A percentile compares a stretch with the other conserved stretches of the same genome.
Conservation (phyloP, 1,140 invertebrate genomes). For the Aphelenchoides fujianensis region DNA sequence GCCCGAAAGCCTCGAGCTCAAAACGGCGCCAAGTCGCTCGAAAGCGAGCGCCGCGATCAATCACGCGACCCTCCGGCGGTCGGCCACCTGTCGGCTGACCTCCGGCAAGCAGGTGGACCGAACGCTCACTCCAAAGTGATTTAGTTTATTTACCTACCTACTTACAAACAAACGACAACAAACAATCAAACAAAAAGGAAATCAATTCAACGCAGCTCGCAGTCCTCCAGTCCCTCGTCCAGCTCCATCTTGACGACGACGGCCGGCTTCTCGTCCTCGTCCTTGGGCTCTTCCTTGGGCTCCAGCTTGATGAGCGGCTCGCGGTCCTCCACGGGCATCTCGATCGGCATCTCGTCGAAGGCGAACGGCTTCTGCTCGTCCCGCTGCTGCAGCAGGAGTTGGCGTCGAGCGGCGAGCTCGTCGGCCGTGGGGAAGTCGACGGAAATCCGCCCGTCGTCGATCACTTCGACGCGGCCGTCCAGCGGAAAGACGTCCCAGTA, state of each 20-base stretch:
- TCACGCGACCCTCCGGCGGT: no score
- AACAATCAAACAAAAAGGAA: background rate
- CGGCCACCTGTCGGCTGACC: background rate
- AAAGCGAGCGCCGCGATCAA: no score
- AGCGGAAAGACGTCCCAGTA: background rate
- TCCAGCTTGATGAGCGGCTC: no score
- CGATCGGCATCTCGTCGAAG: background rate
- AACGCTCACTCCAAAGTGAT: background rate
- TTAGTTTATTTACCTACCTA: background rate
- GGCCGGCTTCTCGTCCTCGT: background rate
- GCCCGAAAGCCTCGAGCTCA: no score
- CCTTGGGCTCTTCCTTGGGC: background rate
- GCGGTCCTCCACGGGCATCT: background rate
- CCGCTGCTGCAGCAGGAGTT: background rate
- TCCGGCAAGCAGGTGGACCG: background rate
- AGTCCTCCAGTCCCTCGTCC: background rate
- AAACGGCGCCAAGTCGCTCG: no score
- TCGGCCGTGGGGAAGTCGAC: background rate
- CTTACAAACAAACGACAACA: background rate
- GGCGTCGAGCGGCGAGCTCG: background rate
- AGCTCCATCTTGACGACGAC: background rate
- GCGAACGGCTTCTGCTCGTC: background rate
- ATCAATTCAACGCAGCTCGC: background rate
- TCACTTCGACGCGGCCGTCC: background rate
- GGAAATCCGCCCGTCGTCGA: background rate